Evolutionary conservation across 2,113 vertebrate genomes (phyloP).

Genomic region (Psittacus erithacus): DNA sequence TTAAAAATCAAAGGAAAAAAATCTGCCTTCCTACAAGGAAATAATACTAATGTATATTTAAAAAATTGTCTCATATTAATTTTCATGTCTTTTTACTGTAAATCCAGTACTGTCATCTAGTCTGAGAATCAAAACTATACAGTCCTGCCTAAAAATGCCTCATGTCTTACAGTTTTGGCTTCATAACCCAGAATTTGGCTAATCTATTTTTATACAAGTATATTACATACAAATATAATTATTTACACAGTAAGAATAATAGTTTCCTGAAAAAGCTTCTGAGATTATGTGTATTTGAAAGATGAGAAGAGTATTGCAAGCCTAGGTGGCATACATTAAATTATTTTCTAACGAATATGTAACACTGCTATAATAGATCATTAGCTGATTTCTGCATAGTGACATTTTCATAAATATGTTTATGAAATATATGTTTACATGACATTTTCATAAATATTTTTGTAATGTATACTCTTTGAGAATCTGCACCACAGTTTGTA

Average conservation of each 20-base stretch:
- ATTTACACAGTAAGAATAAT: neutral
- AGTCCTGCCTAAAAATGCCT: constrained; percentile 34
- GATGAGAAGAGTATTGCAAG: constrained; percentile 46
- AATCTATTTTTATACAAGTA: constrained; percentile 52
- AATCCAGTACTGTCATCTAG: constrained; percentile 9
- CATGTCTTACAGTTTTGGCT: constrained; percentile 41
- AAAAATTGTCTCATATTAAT: neutral
- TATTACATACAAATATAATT: neutral
- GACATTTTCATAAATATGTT: neutral
- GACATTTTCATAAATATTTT: neutral
- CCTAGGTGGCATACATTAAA: constrained; percentile 55
- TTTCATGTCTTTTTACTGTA: constrained; percentile 38
- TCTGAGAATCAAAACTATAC: constrained; percentile 38
- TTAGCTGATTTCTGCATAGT: neutral
- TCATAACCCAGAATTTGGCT: constrained; percentile 59
- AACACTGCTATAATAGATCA: neutral
- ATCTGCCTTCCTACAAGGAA: neutral
- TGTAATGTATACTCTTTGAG: neutral
- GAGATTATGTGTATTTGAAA: constrained; percentile 62
- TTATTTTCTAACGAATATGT: constrained; percentile 22
- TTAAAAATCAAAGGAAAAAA: neutral
- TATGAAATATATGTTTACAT: no score
- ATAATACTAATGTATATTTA: neutral
- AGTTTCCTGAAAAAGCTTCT: constrained; percentile 64
- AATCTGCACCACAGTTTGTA: neutral